Percentiles rank a stretch among this genome's conserved stretches.
Evolutionary conservation across 2,888 invertebrate species (phyloP).

Genomic region (Euplagia quadripunctaria): DNA sequence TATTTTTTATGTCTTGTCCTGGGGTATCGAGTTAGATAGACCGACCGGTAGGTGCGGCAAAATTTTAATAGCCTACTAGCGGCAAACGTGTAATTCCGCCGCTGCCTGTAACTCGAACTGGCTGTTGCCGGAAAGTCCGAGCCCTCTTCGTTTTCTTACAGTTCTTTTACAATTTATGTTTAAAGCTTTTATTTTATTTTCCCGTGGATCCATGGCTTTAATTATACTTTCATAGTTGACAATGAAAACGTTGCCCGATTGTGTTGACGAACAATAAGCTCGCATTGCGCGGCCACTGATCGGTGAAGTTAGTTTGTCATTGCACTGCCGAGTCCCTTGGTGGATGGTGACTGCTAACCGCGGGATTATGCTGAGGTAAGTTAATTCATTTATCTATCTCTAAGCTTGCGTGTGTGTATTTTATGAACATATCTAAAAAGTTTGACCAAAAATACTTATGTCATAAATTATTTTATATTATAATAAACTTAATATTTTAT

Average conservation of each 20-base stretch:
- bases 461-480: background rate
- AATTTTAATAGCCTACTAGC: no score
- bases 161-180: background rate
- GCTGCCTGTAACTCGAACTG: no score
- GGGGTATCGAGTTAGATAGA: no score
- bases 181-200: slow-evolving; percentile 9
- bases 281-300: slow-evolving; percentile 66
- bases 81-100: no score
- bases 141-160: no score
- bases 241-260: slow-evolving; percentile 64
- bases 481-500: no score
- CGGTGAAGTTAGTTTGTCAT: slow-evolving; percentile 43
- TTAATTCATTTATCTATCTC: background rate
- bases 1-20: no score
- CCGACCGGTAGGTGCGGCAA: no score
- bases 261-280: slow-evolving; percentile 64
- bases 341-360: slow-evolving; percentile 33
- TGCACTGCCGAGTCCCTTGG: slow-evolving; percentile 51
- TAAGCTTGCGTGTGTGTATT: background rate
- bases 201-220: slow-evolving; percentile 26
- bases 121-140: no score
- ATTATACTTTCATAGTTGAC: slow-evolving; percentile 29
- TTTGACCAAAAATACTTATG: background rate
- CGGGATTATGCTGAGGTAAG: slow-evolving; percentile 60
- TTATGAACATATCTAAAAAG: background rate